These are phyloP conservation scores for Drosophila varians DNA, from an alignment of 1,140 invertebrate genomes.

Conservation along the genomic window DNA sequence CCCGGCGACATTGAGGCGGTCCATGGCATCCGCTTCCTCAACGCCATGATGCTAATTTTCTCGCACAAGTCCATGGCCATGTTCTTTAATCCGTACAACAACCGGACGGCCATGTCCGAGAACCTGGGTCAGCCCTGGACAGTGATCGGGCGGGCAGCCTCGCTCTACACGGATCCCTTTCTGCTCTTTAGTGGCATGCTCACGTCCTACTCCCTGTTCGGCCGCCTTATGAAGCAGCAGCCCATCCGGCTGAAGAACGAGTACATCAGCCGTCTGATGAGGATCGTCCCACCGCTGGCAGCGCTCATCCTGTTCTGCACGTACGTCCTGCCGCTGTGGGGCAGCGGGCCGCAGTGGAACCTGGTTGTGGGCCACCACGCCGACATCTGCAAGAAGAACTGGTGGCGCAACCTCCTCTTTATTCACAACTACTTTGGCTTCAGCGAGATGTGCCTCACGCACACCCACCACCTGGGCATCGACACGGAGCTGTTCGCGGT, in stretches of 20 bases:
- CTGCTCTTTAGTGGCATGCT: conserved; percentile 88
- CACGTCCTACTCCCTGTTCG: conserved; percentile 86
- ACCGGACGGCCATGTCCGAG: conserved; percentile 87
- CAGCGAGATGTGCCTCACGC: conserved; percentile 88
- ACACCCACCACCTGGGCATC: conserved; percentile 91
- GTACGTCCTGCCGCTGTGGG: conserved; percentile 86
- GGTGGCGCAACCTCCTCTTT: conserved; percentile 87
- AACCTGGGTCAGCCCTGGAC: conserved; percentile 86
- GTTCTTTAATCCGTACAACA: conserved; percentile 87
- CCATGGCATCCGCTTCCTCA: conserved; percentile 87
- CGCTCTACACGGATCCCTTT: conserved; percentile 88
- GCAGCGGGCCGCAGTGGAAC: conserved; percentile 88
- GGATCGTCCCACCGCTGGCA: conserved; percentile 86
- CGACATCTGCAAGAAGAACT: conserved; percentile 86
- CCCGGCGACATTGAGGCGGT: conserved; percentile 86
- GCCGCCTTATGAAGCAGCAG: conserved; percentile 85
- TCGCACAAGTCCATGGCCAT: conserved; percentile 88
- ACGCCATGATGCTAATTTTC: conserved; percentile 86
- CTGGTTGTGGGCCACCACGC: conserved; percentile 87
- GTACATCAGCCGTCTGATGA: conserved; percentile 86
- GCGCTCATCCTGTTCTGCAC: conserved; percentile 88
- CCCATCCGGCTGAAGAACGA: conserved; percentile 86
- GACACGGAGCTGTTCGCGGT: conserved; percentile 92
- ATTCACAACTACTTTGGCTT: conserved; percentile 89
- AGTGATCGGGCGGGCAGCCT: conserved; percentile 86